These are phyloP conservation scores for Redunca redunca DNA, from an alignment of 2,113 vertebrate genomes.

Conservation along the genomic window DNA sequence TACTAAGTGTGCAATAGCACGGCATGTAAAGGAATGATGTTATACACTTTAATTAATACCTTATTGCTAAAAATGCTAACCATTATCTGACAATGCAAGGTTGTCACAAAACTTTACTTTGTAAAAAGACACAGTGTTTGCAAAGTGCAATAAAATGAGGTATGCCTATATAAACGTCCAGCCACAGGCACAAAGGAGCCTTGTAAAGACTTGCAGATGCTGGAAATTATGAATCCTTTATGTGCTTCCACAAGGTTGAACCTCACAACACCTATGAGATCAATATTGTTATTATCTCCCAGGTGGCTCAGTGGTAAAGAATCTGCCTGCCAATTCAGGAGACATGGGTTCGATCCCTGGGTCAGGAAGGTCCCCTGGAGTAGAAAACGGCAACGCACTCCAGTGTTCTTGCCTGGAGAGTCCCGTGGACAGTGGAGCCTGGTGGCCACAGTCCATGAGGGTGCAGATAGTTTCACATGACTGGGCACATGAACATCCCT, in stretches of 20 bases:
- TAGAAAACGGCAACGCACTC: background rate
- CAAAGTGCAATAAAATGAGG: background rate
- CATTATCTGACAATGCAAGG: background rate
- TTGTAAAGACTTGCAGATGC: background rate
- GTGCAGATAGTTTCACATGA: background rate
- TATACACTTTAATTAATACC: background rate
- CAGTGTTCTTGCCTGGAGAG: background rate
- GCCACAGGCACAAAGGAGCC: background rate
- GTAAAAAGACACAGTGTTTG: background rate
- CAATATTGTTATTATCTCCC: background rate
- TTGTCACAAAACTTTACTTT: background rate
- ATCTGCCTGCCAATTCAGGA: background rate
- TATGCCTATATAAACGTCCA: background rate
- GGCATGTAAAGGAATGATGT: background rate
- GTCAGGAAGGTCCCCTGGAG: background rate
- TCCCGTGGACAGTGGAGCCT: background rate
- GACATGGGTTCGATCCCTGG: background rate
- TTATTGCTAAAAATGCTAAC: background rate
- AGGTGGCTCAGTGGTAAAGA: background rate
- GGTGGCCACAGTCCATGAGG: background rate
- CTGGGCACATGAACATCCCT: background rate
- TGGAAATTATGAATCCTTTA: background rate
- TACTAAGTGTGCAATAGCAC: background rate
- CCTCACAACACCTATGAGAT: background rate
- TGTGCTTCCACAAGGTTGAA: background rate